These are phyloP conservation scores for Rhabdomys pumilio DNA, from an alignment of 2,797 vertebrate genomes.

Conservation along the genomic window DNA sequence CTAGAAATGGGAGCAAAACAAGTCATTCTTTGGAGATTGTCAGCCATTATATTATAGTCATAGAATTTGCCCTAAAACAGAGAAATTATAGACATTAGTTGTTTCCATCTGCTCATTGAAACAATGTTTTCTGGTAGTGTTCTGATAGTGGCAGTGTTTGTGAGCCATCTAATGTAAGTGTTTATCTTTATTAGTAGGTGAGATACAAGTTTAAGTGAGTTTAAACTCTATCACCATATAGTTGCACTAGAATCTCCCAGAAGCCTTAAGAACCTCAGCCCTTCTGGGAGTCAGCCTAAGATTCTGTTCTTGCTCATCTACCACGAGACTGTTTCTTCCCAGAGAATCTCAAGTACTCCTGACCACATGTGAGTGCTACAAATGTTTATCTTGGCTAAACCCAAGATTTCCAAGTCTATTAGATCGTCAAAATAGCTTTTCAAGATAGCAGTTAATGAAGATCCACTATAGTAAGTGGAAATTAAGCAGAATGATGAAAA, in stretches of 20 bases:
- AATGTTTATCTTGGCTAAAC: constrained; percentile 28
- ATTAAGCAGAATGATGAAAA: not conserved
- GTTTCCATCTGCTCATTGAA: not conserved
- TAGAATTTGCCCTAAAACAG: not conserved
- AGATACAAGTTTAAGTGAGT: not conserved
- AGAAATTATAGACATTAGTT: constrained; percentile 21
- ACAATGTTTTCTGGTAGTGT: not conserved
- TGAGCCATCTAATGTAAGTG: not conserved
- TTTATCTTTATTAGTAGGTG: not conserved
- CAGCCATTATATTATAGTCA: not conserved
- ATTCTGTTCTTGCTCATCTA: not conserved
- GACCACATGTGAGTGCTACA: not conserved
- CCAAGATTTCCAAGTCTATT: not conserved
- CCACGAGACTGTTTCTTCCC: not conserved
- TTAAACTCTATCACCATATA: not conserved
- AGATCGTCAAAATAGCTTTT: not conserved
- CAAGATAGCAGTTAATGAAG: not conserved
- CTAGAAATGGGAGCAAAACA: not conserved
- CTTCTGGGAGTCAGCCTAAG: too few species aligned
- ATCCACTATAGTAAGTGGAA: not conserved
- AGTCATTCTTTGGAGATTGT: not conserved
- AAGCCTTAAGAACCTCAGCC: not conserved
- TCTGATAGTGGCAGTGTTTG: not conserved
- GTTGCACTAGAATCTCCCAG: not conserved
- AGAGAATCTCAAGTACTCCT: not conserved